Percentiles rank a stretch among this genome's conserved stretches.
Conservation (phyloP, 2,888 invertebrate species). For the Adelognathus sp. region DNA sequence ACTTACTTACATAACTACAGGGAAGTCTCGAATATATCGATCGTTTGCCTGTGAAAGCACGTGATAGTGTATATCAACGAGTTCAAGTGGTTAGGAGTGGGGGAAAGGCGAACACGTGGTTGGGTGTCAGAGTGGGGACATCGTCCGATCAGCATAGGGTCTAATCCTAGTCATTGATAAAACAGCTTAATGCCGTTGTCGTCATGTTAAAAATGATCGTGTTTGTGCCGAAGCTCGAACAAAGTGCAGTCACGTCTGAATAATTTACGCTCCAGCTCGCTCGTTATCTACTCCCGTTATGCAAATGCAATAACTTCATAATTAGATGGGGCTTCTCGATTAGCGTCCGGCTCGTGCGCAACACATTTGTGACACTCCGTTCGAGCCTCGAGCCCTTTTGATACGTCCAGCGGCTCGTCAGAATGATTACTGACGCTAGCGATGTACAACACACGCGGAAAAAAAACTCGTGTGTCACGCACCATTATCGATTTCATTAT, state of each 20-base stretch:
- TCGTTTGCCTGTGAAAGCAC: too few species aligned
- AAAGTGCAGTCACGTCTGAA: conserved; percentile 27
- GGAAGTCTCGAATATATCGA: too few species aligned
- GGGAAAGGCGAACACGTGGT: too few species aligned
- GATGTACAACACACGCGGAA: background rate
- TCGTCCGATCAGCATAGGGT: too few species aligned
- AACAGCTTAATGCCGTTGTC: background rate
- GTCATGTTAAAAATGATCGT: conserved; percentile 3
- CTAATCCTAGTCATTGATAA: too few species aligned
- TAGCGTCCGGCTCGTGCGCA: conserved; percentile 19
- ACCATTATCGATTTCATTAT: conserved; percentile 17
- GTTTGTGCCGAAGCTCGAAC: background rate
- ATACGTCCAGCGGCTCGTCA: background rate
- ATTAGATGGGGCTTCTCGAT: conserved; percentile 31
- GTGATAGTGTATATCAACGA: too few species aligned
- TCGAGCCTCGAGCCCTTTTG: too few species aligned
- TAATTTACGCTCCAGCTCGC: conserved; percentile 33
- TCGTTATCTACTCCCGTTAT: conserved; percentile 46
- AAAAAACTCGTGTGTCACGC: background rate
- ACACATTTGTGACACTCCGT: conserved; percentile 2
- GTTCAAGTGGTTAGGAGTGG: too few species aligned
- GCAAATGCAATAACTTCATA: conserved; percentile 43
- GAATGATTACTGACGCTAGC: background rate
- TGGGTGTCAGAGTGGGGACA: too few species aligned
- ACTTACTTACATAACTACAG: too few species aligned